phyloP scores from a whole-genome alignment of 2,113 vertebrate species.

The Mirounga angustirostris region DNA sequence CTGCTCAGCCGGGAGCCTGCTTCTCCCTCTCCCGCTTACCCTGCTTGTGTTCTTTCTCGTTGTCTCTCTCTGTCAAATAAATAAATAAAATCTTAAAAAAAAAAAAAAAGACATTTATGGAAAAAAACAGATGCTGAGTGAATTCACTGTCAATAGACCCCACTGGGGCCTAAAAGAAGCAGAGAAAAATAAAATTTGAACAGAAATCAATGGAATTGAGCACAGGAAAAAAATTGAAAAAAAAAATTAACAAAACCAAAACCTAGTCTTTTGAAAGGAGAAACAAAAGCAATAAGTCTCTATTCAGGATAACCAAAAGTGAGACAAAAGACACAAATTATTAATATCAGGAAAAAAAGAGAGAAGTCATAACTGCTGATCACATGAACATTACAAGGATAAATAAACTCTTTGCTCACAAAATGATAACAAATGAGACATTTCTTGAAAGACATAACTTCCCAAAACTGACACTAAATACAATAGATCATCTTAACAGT shows the following conservation, averaged over 20 bases:
- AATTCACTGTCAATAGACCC: not conserved
- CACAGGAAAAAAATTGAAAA: not conserved
- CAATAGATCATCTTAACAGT: not conserved
- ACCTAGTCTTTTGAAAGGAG: not conserved
- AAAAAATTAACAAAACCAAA: constrained; percentile 28
- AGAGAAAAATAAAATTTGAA: not conserved
- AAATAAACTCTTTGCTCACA: not conserved
- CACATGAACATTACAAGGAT: not conserved
- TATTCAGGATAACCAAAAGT: not conserved
- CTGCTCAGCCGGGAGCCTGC: no score
- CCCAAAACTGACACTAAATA: not conserved
- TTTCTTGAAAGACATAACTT: not conserved
- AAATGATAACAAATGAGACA: not conserved
- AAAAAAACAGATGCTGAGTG: not conserved
- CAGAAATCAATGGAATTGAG: not conserved
- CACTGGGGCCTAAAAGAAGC: not conserved
- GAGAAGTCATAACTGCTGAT: not conserved
- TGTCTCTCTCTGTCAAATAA: no score
- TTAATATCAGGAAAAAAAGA: not conserved
- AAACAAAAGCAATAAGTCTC: not conserved
- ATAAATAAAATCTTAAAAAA: no score
- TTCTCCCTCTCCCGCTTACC: no score
- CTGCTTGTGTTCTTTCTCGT: no score
- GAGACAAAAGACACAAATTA: not conserved
- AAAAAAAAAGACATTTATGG: not conserved